A percentile compares a stretch with the other conserved stretches of the same genome.
These are phyloP conservation scores for Amphipyra tragopoginis DNA, from an alignment of 2,888 invertebrate species.

Conservation along the genomic window DNA sequence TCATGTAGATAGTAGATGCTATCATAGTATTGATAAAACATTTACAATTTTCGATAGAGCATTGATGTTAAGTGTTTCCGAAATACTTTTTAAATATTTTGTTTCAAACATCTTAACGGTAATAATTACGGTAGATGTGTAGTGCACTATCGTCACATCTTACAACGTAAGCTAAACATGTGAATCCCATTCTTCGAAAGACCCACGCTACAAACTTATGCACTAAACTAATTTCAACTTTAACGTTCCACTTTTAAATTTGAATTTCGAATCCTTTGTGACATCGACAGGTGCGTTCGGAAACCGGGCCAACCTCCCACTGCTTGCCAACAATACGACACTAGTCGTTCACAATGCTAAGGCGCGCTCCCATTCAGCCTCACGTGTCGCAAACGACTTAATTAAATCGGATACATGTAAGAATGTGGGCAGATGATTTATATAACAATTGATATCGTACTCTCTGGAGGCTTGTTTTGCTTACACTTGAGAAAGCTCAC, in stretches of 20 bases:
- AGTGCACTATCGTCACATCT: background rate
- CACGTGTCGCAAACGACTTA: slow-evolving; percentile 86
- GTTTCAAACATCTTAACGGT: too few species aligned
- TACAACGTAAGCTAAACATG: slow-evolving; percentile 37
- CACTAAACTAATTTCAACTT: slow-evolving; percentile 56
- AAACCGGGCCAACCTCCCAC: slow-evolving; percentile 84
- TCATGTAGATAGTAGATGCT: too few species aligned
- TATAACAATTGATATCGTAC: slow-evolving; percentile 63
- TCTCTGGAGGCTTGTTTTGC: slow-evolving; percentile 62
- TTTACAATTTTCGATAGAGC: too few species aligned
- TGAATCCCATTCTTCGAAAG: slow-evolving; percentile 50
- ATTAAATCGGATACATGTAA: slow-evolving; percentile 83
- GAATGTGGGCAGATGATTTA: slow-evolving; percentile 83
- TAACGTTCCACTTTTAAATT: slow-evolving; percentile 65
- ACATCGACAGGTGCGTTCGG: slow-evolving; percentile 84
- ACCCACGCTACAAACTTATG: slow-evolving; percentile 62
- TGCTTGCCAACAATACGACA: slow-evolving; percentile 83
- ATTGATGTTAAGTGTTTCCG: too few species aligned
- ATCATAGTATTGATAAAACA: too few species aligned
- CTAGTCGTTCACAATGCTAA: slow-evolving; percentile 67
- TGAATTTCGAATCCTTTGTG: slow-evolving; percentile 52
- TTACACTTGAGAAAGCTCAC: slow-evolving; percentile 52
- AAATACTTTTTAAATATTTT: too few species aligned
- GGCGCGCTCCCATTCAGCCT: slow-evolving; percentile 75
- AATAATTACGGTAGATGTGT: too few species aligned